Base-by-base conservation (phyloP, 2,888 invertebrate genomes). In the Ophion ventricosus region DNA sequence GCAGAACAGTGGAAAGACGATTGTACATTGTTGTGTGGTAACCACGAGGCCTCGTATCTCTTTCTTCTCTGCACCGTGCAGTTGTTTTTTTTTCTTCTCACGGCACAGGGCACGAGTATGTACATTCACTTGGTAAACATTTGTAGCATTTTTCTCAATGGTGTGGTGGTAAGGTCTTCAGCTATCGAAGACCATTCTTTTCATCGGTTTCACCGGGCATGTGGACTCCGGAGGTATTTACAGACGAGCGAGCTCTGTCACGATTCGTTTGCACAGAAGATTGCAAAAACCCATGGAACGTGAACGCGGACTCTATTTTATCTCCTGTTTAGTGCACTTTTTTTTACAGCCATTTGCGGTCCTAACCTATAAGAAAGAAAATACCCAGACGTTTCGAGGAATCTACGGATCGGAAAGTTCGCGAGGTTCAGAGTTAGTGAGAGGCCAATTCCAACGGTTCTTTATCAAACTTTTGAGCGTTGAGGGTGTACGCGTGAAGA, bases 1-100 rank as follows among this genome's bases (percentile, higher is more conserved):
- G 82, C 82, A 76, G 66, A 75, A 78, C 54, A 61, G 78, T 81
- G 87, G 80, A 86, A 84, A 77, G 64, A 77, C 84, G 82, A 85
- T 86, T 84, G 83, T 67, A 61, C 75, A 76, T 76, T 76, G 69
- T 82, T 73, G 84, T 81, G 77, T 57, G 23, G 61, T 43, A 73
- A 49, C 73, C 61, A 63, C 57, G 43, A 76, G 72, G 57, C 59
- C 20, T 63, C n/a, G 29, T 66, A 20, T 29, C 63, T 67, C 59
- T 75, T 29, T 29, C 40, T 76, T 64, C 61, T 64, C n/a, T 49
- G 17, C 5, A 1, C 59, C 20, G 23, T 72, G 43, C 40, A 35
- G 25, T 54, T 79, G 20, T 79, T 66, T 20, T 20, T 26, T 29
- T 10, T 40, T 4, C 8, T 11, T 17, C 4, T 17, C 17, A 3